Evolutionary conservation across 2,888 invertebrate species (phyloP).

Genomic region (Leuctra nigra): DNA sequence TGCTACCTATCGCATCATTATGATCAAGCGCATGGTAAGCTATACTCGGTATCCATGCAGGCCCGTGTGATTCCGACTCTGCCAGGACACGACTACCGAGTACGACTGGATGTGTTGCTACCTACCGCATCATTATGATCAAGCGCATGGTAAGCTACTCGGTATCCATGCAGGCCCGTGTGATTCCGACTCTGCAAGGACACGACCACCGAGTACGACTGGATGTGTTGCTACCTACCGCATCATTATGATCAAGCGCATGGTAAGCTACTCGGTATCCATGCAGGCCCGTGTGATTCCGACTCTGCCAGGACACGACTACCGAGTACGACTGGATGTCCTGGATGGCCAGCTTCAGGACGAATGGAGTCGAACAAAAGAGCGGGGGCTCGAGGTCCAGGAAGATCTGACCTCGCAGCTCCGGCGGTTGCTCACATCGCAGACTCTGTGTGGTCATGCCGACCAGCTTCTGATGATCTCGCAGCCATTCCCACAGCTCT

Average conservation of each 20-base stretch:
- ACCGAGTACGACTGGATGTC: slow-evolving; percentile 84
- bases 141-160: too few relatives aligned
- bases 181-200: too few relatives aligned
- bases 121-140: too few relatives aligned
- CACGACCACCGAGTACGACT: too few relatives aligned
- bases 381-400: slow-evolving; percentile 71
- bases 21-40: too few relatives aligned
- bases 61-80: too few relatives aligned
- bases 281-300: slow-evolving; percentile 75
- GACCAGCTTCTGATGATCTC: slow-evolving; percentile 72
- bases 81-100: too few relatives aligned
- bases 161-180: too few relatives aligned
- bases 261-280: slow-evolving; percentile 84
- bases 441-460: slow-evolving; percentile 42
- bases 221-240: slow-evolving; percentile 40
- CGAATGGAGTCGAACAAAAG: slow-evolving; percentile 77
- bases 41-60: too few relatives aligned
- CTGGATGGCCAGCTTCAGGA: slow-evolving; percentile 77
- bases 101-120: too few relatives aligned
- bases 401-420: slow-evolving; percentile 67
- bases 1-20: too few relatives aligned
- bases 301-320: slow-evolving; percentile 82
- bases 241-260: slow-evolving; percentile 54
- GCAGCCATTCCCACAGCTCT: slow-evolving; percentile 88
- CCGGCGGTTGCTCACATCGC: slow-evolving; percentile 77